Conservation (phyloP, 2,797 vertebrate genomes). For the Diplodus sargus region DNA sequence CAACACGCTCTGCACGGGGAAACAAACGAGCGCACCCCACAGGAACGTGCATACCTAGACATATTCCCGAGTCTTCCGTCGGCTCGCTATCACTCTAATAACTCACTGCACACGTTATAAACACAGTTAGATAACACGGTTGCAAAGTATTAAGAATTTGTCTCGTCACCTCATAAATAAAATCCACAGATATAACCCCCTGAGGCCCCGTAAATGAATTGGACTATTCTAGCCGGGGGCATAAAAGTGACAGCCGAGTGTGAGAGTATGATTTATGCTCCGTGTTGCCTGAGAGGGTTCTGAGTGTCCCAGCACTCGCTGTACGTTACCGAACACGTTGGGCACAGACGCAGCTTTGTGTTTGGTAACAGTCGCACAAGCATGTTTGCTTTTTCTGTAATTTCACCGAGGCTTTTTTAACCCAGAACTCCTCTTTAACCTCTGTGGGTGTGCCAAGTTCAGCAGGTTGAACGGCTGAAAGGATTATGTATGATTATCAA, state of each 20-base stretch:
- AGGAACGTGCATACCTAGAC: not conserved
- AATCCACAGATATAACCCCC: not conserved
- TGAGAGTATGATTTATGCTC: constrained; percentile 22
- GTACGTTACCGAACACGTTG: constrained; percentile 14
- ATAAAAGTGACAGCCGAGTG: constrained; percentile 21
- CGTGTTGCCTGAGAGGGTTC: not conserved
- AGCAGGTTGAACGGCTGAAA: constrained; percentile 12
- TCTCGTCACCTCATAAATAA: constrained; percentile 21
- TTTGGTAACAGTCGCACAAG: not conserved
- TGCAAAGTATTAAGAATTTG: not conserved
- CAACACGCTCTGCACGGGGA: not conserved
- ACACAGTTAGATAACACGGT: not conserved
- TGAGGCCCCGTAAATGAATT: not conserved
- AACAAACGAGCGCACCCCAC: not conserved
- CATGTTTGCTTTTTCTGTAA: constrained; percentile 32
- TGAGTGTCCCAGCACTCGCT: constrained; percentile 4
- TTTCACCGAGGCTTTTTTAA: constrained; percentile 28
- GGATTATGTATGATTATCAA: constrained; percentile 10
- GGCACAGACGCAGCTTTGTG: constrained; percentile 27
- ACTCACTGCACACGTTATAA: not conserved
- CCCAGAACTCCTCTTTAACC: constrained; percentile 35
- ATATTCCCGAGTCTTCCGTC: not conserved
- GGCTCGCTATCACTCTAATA: not conserved
- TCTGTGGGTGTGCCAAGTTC: constrained; percentile 17
- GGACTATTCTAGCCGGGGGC: not conserved